These are phyloP conservation scores for Uropetala carovei DNA, from an alignment of 2,888 invertebrate species.

Conservation along the genomic window DNA sequence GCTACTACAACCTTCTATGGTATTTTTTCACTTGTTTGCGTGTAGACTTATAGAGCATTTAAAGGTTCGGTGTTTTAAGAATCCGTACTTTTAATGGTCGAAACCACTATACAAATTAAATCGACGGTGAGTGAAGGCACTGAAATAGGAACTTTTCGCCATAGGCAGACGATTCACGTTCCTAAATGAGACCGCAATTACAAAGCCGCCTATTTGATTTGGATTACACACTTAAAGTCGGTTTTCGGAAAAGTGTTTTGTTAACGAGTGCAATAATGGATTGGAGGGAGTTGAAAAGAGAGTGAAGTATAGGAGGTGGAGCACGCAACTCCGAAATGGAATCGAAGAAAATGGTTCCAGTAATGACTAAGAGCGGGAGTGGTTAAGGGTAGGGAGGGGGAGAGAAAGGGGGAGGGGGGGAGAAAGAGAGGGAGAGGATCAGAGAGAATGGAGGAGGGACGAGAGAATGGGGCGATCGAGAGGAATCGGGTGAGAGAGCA, in stretches of 20 bases:
- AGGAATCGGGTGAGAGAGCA: no score
- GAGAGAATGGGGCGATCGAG: no score
- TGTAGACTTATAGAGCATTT: no score
- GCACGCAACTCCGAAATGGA: conserved; percentile 11
- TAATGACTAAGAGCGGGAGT: neutral
- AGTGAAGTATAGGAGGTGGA: neutral
- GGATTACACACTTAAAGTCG: neutral
- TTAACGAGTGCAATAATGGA: neutral
- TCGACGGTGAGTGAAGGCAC: no score
- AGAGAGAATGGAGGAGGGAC: neutral
- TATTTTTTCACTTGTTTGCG: no score
- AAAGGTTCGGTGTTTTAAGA: no score
- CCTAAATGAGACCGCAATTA: neutral
- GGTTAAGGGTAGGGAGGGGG: neutral
- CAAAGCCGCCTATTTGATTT: neutral
- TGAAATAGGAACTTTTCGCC: no score
- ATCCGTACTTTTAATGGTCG: no score
- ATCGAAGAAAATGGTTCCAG: neutral
- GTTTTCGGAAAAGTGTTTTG: neutral
- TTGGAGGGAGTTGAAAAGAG: neutral
- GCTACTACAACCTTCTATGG: no score
- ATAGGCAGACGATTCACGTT: neutral
- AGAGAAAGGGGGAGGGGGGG: neutral
- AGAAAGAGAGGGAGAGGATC: neutral
- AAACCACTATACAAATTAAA: no score